Evolutionary conservation across 2,797 vertebrate species (phyloP).

Genomic region (Sardinella longiceps): DNA sequence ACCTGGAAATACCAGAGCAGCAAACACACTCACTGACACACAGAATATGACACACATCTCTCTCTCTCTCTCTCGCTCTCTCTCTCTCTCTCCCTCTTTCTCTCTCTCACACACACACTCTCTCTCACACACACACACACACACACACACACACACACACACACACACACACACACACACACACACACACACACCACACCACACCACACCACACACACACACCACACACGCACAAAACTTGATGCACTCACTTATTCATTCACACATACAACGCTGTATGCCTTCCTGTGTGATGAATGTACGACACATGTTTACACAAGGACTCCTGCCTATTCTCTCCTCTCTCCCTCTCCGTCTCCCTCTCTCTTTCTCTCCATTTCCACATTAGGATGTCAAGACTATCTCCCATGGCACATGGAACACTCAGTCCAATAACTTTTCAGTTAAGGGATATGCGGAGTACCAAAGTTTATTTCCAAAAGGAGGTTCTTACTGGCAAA

Average conservation of each 20-base stretch:
- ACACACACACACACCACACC: too few species aligned
- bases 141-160: too few species aligned
- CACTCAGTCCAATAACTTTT: not conserved
- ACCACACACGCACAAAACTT: not conserved
- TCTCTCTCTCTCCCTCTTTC: too few species aligned
- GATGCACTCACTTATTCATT: not conserved
- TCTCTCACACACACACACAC: too few species aligned
- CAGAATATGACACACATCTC: too few species aligned
- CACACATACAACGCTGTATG: not conserved
- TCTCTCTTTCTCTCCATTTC: not conserved
- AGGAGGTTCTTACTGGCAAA: not conserved
- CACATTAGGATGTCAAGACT: not conserved
- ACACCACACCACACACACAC: not conserved
- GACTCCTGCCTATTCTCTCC: not conserved
- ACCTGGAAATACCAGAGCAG: constrained; percentile 54
- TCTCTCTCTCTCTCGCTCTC: constrained; percentile 2
- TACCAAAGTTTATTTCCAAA: not conserved
- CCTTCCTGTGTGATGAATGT: not conserved
- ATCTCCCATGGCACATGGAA: not conserved
- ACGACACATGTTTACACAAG: constrained; percentile 11
- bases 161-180: too few species aligned
- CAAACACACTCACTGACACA: constrained; percentile 55
- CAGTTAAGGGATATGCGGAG: not conserved
- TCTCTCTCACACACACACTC: too few species aligned
- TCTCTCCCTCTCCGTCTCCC: not conserved